Conservation (phyloP, 37 sponge, comb jelly and placozoan species). For the Theonella swinhoei region DNA sequence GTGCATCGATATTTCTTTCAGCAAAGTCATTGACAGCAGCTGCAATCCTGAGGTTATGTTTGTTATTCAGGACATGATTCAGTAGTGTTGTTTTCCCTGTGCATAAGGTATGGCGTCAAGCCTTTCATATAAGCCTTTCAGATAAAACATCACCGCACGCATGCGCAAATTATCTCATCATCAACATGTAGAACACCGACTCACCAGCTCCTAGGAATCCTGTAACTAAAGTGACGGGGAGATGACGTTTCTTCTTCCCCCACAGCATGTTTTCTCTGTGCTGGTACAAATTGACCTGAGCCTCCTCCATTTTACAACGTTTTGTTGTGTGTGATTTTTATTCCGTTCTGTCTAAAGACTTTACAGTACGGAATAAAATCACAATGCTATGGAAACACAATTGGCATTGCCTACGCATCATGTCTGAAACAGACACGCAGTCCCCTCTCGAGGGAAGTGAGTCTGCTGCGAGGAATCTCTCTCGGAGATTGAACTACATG, state of each 20-base stretch:
- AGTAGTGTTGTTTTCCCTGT: constrained; percentile 78
- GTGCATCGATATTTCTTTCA: constrained; percentile 64
- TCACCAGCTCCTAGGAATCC: constrained; percentile 75
- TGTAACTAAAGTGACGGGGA: constrained; percentile 81
- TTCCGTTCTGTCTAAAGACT: no score
- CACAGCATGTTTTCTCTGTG: constrained; percentile 66
- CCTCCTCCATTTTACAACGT: constrained; percentile 7
- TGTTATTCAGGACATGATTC: constrained; percentile 62
- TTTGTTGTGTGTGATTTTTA: no score
- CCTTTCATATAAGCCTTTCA: no score
- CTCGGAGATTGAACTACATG: neutral
- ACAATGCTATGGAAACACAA: no score
- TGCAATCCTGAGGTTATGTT: constrained; percentile 77
- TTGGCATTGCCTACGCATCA: no score
- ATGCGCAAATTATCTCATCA: no score
- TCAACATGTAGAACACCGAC: neutral
- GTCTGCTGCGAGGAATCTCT: neutral
- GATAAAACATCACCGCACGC: no score
- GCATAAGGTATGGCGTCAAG: no score
- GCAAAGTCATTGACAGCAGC: constrained; percentile 89
- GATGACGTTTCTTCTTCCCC: constrained; percentile 40
- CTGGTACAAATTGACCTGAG: constrained; percentile 52
- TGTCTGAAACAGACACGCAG: no score
- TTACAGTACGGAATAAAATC: no score
- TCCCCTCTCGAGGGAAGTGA: neutral